Base-by-base conservation (phyloP, 2,888 invertebrate species). In the Cylindroiulus punctatus region DNA sequence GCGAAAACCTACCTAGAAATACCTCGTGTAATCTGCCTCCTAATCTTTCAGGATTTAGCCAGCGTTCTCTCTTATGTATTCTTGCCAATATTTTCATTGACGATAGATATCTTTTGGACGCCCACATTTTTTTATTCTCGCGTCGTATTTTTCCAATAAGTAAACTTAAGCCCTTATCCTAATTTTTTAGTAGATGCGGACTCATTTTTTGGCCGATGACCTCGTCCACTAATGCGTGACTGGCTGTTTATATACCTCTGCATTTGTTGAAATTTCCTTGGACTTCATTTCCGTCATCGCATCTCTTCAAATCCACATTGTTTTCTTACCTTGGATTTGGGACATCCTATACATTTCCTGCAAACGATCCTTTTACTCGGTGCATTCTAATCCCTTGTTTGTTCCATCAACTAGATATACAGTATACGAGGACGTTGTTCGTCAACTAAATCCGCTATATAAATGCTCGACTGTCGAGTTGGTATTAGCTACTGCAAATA, bases 381-480 rank as follows among this genome's bases (percentile, higher is more conserved):
- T 76, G 76, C 76, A 76, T 76, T 76, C 76, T 76, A 76, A 76
- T 76, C 76, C 76, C 76, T 76, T 30, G 76, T 76, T 76, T 76
- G 76, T 76, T 76, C 76, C 76, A 22, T 12, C 76, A 76, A 76
- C 8, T 76, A 76, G 30, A 76, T 76, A 76, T 22, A 65, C n/a
- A n/a, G n/a, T 36, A 36, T 57, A 22, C 14, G 76, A 76, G 30
- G 76, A 76, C 30, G 76, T 76, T 30, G 30, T 76, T 76, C 76
- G 76, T 76, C 76, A 76, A 30, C 76, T 76, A 76, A 76, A 76
- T 76, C 76, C 76, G 26, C 14, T 22, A 12, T 30, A 76, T 76
- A 76, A 30, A 76, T 30, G 30, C 30, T 76, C 76, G 22, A 76
- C 4, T 30, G 76, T 76, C 76, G 76, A 76, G 76, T 14, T 30